These are phyloP conservation scores for Erpobdella octoculata DNA, from an alignment of 2,888 invertebrate species.

Conservation along the genomic window DNA sequence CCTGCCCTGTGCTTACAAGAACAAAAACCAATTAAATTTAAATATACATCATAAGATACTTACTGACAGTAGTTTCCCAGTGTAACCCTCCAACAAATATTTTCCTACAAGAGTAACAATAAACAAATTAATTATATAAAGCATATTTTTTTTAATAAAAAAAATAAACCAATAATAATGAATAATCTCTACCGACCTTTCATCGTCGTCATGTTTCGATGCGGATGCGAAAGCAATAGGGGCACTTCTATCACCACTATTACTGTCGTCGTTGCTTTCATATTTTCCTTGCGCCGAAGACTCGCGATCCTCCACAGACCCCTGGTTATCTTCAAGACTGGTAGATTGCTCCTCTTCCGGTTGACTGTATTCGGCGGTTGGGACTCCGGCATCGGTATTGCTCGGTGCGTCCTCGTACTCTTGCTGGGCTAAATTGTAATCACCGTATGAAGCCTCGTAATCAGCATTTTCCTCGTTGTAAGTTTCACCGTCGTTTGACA, in stretches of 20 bases:
- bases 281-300: not conserved
- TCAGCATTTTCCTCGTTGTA: constrained; percentile 19
- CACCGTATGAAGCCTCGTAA: not conserved
- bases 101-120: constrained; percentile 64
- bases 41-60: too few species aligned
- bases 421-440: not conserved
- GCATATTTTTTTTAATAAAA: not conserved
- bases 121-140: not conserved
- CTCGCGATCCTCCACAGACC: not conserved
- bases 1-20: too few species aligned
- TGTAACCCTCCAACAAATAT: constrained; percentile 94
- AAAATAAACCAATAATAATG: too few species aligned
- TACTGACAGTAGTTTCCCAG: constrained; percentile 97
- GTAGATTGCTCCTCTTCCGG: not conserved
- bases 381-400: not conserved
- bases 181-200: constrained; percentile 32
- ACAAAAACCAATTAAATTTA: too few species aligned
- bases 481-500: constrained; percentile 2
- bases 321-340: not conserved
- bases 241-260: constrained; percentile 5
- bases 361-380: not conserved
- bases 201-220: constrained; percentile 38
- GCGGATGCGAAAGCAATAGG: constrained; percentile 23
- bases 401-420: constrained; percentile 12
- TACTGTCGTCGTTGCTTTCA: not conserved